Base-by-base conservation (phyloP, 2,888 invertebrate genomes). In the Ichneumoninae sp. region DNA sequence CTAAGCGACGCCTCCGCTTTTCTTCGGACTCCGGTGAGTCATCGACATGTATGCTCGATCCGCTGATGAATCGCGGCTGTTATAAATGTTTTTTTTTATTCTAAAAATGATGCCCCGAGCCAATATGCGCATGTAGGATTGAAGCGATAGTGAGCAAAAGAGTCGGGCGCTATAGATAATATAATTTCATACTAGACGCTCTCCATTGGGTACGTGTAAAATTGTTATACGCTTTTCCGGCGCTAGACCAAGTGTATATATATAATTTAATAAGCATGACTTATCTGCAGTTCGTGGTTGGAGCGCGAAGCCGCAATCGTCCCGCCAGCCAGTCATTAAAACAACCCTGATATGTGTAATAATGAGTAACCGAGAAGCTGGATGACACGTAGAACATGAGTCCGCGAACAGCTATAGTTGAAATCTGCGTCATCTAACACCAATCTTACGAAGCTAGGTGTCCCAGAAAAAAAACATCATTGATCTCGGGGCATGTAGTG, bases 241-340 rank as follows among this genome's bases (percentile, higher is more conserved):
- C 8, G 13, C 13, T 30, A 60, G 22, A 60, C 10, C 4, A 16
- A 13, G 3, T 8, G n/a, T 16, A 26, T 30, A 30, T 26, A 30
- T 30, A 30, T 30, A 30, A 4, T 30, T 26, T 26, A 63, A 71
- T 60, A 22, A 8, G 36, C 63, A 69, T 83, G 78, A 63, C 74
- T 52, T 69, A 83, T 83, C 78, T 16, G 30, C 63, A 54, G 69
- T 83, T 69, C 78, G 69, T 83, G 78, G 78, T 82, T 63, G n/a
- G 47, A 60, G 60, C 8, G 60, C 60, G 26, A 26, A 26, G 30
- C 60, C 33, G 63, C 63, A 30, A 26, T 63, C 30, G 60, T 60
- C 26, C 60, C 33, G 63, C 63, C 1, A 16, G 16, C n/a, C 63
- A 16, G 16, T 33, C 6, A n/a, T 63, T 33, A 33, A 30, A 63